Evolutionary conservation across 2,797 vertebrate genomes (phyloP).

Genomic region (Cossypha polioptera): DNA sequence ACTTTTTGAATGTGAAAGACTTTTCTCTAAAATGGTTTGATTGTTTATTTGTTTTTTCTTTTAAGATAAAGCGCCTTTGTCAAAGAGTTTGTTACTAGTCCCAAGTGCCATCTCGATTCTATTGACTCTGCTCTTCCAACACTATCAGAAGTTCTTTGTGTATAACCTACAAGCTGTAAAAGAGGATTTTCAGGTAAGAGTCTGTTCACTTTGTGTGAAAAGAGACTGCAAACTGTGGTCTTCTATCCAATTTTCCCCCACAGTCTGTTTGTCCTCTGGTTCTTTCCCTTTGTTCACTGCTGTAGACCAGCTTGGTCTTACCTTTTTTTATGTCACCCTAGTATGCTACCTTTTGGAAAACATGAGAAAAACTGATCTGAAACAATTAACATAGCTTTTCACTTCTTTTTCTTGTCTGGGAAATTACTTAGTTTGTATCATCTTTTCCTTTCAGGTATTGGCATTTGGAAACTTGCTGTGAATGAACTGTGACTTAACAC

Average conservation of each 20-base stretch:
- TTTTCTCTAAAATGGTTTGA: background rate
- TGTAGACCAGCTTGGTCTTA: background rate
- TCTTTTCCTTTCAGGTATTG: background rate
- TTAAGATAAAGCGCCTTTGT: constrained; percentile 94
- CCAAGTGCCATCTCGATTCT: constrained; percentile 87
- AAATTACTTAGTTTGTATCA: background rate
- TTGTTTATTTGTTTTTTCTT: constrained; percentile 39
- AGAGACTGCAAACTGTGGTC: background rate
- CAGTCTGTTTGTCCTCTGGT: background rate
- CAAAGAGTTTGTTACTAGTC: constrained; percentile 89
- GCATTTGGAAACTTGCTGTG: background rate
- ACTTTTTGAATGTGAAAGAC: background rate
- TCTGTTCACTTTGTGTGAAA: background rate
- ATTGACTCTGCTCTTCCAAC: constrained; percentile 85
- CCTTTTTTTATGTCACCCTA: background rate
- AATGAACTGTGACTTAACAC: background rate
- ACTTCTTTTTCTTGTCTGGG: background rate
- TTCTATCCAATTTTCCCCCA: rapidly evolving
- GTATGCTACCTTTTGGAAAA: background rate
- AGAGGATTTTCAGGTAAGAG: constrained; percentile 86
- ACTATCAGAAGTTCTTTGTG: constrained; percentile 87
- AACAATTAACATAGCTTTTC: background rate
- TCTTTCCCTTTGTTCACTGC: background rate
- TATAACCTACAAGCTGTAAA: constrained; percentile 88
- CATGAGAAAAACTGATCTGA: background rate